Base-by-base conservation (phyloP, 2,888 invertebrate genomes). In the Fragum sueziense region DNA sequence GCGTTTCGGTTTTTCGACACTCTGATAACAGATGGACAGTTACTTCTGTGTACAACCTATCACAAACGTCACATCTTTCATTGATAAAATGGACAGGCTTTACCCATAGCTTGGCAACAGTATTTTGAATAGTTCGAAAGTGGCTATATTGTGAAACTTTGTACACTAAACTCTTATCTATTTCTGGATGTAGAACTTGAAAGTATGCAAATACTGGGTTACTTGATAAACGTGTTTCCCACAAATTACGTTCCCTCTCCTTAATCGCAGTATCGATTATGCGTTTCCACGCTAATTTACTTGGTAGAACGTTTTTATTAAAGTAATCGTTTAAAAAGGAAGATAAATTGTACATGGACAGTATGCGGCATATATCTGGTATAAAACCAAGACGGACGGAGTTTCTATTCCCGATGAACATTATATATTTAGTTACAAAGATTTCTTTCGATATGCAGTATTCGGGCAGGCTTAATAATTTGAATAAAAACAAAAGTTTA, bases 401-500 rank as follows among this genome's bases (percentile, higher is more conserved):
- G 9, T 22, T 25, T 27, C 27, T 59, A 25, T 25, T 25, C 4
- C 25, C 4, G 3, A 59, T 17, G 17, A 27, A 59, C 27, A 41
- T 41, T 17, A 17, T 41, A 41, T 41, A 41, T 41, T 41, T 41
- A n/a, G n/a, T n/a, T n/a, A n/a, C 3, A 25, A 52, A 52, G 6
- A 52, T 52, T 17, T 52, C 7, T 4, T 59, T 11, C 7, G 71
- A 29, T 3, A 41, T 61, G 20, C 41, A 22, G 20, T 2, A 27
- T 11, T 6, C 20, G 20, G 71, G 71, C 25, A 71, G 61, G 3
- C 29, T 41, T 22, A 65, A 52, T 31, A 74, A 31, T 25, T 67
- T 74, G 17, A 54, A 52, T 2, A 67, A 37, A 27, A 74, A 74
- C 57, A 74, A 17, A 17, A 67, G 68, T 68, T 74, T 67, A 22